phyloP scores from a whole-genome alignment of 2,113 vertebrate genomes.

The Tapirus terrestris region DNA sequence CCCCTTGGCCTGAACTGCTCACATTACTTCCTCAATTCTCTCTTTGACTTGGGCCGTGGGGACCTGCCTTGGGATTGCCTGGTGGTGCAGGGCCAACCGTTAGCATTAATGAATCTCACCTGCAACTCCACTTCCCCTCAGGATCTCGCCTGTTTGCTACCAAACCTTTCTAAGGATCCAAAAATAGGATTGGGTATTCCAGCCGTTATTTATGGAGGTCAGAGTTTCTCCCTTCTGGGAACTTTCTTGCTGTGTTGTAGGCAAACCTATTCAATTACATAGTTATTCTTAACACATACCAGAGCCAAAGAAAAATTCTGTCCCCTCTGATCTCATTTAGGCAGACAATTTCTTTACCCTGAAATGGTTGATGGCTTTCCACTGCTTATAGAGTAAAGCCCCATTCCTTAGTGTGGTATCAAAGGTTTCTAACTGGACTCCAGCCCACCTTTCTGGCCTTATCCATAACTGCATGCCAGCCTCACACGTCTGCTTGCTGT shows the following conservation, averaged over 20 bases:
- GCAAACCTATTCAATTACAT: constrained; percentile 11
- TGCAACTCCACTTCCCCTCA: neutral
- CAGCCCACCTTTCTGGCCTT: neutral
- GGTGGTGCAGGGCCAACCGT: neutral
- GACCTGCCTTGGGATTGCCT: neutral
- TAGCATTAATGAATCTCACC: neutral
- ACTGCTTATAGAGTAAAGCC: neutral
- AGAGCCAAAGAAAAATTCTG: constrained; percentile 24
- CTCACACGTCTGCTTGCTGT: neutral
- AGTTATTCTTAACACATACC: constrained; percentile 28
- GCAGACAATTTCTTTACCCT: neutral
- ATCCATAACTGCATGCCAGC: neutral
- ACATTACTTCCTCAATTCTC: neutral
- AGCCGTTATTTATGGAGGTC: constrained; percentile 19
- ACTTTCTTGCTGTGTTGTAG: neutral
- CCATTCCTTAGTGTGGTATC: neutral
- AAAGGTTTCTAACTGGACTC: neutral
- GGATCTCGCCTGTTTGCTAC: neutral
- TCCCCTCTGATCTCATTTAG: neutral
- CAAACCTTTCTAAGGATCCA: neutral
- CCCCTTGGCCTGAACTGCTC: neutral
- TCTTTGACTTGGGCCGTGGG: neutral
- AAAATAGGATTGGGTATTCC: neutral
- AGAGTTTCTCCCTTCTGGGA: constrained; percentile 16
- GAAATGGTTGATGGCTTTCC: neutral